Evolutionary conservation across 2,797 vertebrate species (phyloP).

Genomic region (Alectoris magna): DNA sequence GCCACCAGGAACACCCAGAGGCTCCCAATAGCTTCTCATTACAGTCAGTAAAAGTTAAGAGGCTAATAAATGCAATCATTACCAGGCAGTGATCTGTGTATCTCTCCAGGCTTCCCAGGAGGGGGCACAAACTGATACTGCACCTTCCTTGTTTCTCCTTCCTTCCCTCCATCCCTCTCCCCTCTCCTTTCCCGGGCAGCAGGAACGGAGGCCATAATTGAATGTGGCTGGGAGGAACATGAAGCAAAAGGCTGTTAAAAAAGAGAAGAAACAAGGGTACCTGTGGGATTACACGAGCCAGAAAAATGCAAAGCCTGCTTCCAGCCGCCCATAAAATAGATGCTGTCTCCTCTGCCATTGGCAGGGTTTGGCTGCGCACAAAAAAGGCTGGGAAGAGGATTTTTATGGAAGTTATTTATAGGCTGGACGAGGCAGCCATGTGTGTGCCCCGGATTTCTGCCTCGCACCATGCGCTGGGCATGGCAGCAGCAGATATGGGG

Average conservation of each 20-base stretch:
- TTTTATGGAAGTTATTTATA: constrained; percentile 59
- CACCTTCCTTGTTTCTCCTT: no score
- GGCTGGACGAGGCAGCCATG: neutral
- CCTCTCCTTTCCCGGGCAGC: neutral
- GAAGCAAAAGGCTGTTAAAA: constrained; percentile 58
- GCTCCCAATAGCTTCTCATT: neutral
- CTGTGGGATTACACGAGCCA: constrained; percentile 47
- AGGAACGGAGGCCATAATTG: neutral
- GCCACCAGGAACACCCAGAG: neutral
- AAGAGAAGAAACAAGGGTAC: constrained; percentile 53
- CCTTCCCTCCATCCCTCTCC: neutral
- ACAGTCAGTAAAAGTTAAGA: neutral
- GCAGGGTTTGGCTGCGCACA: constrained; percentile 51
- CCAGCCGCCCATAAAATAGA: constrained; percentile 60
- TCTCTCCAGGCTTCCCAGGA: neutral
- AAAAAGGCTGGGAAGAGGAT: constrained; percentile 37
- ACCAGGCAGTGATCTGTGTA: neutral
- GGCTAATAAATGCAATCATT: neutral
- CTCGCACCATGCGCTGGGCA: neutral
- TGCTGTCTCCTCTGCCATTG: constrained; percentile 48
- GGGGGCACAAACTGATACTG: neutral
- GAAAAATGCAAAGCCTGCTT: constrained; percentile 45
- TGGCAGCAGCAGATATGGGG: neutral
- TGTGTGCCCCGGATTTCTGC: neutral
- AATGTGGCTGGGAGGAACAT: constrained; percentile 25